Percentiles rank a stretch among this genome's conserved stretches.
phyloP scores from a whole-genome alignment of 2,113 vertebrate genomes.

The Cygnus buccinator region DNA sequence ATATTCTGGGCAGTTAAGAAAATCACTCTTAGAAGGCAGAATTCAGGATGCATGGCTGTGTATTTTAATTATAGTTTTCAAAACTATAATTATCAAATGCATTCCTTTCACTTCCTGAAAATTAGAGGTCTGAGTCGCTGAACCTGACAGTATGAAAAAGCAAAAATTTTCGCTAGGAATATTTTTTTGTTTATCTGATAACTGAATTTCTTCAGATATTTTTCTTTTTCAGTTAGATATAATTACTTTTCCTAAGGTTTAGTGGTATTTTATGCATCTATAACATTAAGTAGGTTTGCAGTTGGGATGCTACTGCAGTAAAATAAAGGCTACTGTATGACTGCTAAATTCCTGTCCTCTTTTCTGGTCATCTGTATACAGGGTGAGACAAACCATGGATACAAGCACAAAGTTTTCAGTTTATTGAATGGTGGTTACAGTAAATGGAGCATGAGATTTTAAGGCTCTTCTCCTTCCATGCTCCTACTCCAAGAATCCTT shows the following conservation, averaged over 20 bases:
- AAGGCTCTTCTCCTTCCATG: neutral
- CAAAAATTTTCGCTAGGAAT: neutral
- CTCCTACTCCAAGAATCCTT: neutral
- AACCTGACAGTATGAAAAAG: neutral
- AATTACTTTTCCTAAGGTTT: neutral
- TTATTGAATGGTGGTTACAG: neutral
- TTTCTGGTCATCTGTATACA: neutral
- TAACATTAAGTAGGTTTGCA: neutral
- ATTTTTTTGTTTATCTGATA: neutral
- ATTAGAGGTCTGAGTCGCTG: neutral
- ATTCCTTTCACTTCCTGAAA: neutral
- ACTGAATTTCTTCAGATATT: neutral
- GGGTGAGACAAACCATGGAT: neutral
- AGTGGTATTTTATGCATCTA: neutral
- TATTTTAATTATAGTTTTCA: conserved; percentile 22
- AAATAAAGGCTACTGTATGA: neutral
- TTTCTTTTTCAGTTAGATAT: neutral
- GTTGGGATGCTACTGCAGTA: neutral
- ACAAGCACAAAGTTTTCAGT: neutral
- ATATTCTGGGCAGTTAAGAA: neutral
- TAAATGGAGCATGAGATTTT: neutral
- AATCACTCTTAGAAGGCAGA: neutral
- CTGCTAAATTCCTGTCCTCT: neutral
- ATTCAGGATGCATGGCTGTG: neutral
- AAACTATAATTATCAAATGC: neutral